Evolutionary conservation across 2,113 vertebrate genomes (phyloP), one percentile per base, ranked within the genome.

Genomic region (Onychostoma macrolepis): DNA sequence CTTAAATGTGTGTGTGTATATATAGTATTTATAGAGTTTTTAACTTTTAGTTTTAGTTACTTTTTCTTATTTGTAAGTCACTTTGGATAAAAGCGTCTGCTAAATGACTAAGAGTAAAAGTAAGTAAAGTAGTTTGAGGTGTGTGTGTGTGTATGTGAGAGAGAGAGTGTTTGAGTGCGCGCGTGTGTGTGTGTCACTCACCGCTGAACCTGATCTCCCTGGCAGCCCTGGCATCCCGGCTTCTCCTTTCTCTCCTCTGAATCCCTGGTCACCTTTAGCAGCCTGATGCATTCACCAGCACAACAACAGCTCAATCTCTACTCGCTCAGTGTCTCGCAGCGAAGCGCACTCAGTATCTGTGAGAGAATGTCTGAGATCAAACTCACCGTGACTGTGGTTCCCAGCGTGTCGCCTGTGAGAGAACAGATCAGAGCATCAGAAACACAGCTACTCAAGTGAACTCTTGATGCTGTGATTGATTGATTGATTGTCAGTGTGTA

Each of bases 121-220:
- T n/a, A n/a, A n/a, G n/a, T n/a, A n/a, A n/a, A n/a, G n/a, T n/a
- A n/a, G n/a, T n/a, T n/a, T n/a, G n/a, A n/a, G n/a, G 36, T 36
- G 36, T 36, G 4, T 36, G 36, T 36, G 36, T 5, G 36, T 5
- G 36, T 36, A 4, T 5, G 36, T 36, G 36, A 0, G 36, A 5
- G 4, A 5, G 36, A 5, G 36, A 5, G 4, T 5, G 36, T 36
- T 0, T 36, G 36, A 5, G 36, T 5, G 36, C 0, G n/a, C 15
- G 30, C 38, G 63, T 72, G 33, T 79, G 33, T 72, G 33, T n/a
- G 24, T 45, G 38, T 84, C 79, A 95, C 96, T 96, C 92, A 99
- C 98, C 91, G 92, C 90, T 30, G 92, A 87, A 74, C 97, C 97
- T 1, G 95, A 94, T 91, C 86, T 95, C 88, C 97, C 97, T 0